These are phyloP conservation scores for Sminthurinus aureus DNA, from an alignment of 2,888 invertebrate genomes.

Conservation along the genomic window DNA sequence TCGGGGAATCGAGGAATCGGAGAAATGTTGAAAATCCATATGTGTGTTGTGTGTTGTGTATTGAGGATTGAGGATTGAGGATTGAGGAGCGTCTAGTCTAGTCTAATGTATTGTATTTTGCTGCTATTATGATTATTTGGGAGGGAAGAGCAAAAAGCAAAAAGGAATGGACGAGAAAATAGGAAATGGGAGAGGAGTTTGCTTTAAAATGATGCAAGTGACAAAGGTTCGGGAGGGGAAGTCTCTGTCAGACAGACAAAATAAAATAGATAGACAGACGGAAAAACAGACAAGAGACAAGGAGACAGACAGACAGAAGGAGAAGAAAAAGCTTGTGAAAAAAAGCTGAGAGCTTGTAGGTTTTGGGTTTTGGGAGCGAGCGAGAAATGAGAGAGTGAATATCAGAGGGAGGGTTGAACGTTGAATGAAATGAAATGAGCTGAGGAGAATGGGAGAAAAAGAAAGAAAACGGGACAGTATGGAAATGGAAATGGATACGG, in stretches of 20 bases:
- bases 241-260: background rate
- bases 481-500: background rate
- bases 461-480: background rate
- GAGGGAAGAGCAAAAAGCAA: background rate
- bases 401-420: too few relatives aligned
- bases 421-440: background rate
- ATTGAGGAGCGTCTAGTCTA: background rate
- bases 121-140: background rate
- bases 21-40: background rate
- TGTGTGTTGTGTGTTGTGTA: background rate
- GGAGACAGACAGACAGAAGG: background rate
- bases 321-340: too few relatives aligned
- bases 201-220: background rate
- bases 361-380: too few relatives aligned
- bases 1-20: too few relatives aligned
- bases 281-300: too few relatives aligned
- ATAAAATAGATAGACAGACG: background rate
- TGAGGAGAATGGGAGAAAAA: background rate
- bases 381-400: too few relatives aligned
- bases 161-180: background rate
- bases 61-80: background rate
- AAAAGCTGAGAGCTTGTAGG: too few relatives aligned
- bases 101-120: too few relatives aligned
- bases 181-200: background rate
- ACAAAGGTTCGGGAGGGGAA: background rate